These are phyloP conservation scores for Callithrix jacchus DNA, from an alignment of 2,113 vertebrate species.

Conservation along the genomic window DNA sequence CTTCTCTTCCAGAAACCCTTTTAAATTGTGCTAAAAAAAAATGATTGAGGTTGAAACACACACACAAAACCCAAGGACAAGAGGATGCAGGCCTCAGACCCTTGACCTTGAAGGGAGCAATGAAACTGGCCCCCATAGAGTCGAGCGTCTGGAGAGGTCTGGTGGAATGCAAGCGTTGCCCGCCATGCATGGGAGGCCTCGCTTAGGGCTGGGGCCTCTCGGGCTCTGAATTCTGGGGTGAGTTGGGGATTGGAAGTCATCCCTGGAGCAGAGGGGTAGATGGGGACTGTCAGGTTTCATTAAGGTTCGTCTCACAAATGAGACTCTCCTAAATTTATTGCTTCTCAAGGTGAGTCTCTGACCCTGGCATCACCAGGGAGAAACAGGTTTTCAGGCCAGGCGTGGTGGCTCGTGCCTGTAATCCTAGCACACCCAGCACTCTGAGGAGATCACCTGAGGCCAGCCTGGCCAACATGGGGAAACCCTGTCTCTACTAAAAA, in stretches of 20 bases:
- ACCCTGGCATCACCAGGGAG: fast-evolving
- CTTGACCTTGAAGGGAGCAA: background rate
- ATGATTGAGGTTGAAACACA: background rate
- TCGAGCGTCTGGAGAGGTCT: background rate
- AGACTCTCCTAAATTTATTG: background rate
- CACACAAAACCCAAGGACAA: background rate
- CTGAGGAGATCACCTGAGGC: no score
- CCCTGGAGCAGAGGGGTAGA: background rate
- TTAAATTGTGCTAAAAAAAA: background rate
- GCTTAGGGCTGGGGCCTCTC: background rate
- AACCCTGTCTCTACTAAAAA: no score
- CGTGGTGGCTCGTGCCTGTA: no score
- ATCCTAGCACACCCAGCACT: no score
- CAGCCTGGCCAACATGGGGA: no score
- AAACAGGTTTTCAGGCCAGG: background rate
- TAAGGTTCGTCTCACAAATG: background rate
- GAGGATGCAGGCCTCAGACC: background rate
- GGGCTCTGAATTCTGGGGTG: background rate
- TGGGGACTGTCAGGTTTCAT: background rate
- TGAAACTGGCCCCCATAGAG: background rate
- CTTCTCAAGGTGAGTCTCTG: background rate
- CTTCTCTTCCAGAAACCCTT: background rate
- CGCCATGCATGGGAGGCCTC: background rate
- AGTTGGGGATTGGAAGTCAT: fast-evolving
- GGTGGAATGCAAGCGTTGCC: background rate